Base-by-base conservation (phyloP, 2,888 invertebrate species). In the Acleris literana region DNA sequence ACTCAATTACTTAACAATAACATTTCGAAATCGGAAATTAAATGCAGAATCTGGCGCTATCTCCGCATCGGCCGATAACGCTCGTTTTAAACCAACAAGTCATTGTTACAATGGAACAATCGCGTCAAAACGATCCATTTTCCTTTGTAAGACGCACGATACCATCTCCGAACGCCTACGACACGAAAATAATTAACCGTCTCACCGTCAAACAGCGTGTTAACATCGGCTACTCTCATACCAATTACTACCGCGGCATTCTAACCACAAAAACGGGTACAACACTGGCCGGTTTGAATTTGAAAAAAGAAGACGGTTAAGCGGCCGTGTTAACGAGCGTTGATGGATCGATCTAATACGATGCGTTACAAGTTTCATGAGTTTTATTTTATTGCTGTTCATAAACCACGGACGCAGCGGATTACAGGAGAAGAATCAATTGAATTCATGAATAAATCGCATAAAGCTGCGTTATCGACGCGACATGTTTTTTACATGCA, bases 161-260 rank as follows among this genome's bases (percentile, higher is more conserved):
- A 85, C 71, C 73, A 90, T 90, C 90, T 83, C 74, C 81, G 76
- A 81, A 85, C 88, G 89, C 87, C 89, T 87, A 88, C 88, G 85
- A 90, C 88, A 89, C 81, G 86, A 88, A 92, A 91, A 92, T 92
- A 92, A 92, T 92, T 92, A 91, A 88, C 88, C 83, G 76, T 80
- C 81, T 80, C 86, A 82, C 83, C 89, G 84, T 85, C 86, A 84
- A 90, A 91, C 90, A 90, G 83, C 83, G 85, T 90, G 92, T 92
- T 84, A 85, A 91, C 90, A 90, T 84, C 86, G 81, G 86, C 90
- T 90, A 90, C 91, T 90, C 90, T 88, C 88, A 86, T 86, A 90
- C 87, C 90, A 88, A 90, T 92, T 91, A 90, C 91, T 89, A 88
- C 90, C 84, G 87, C 88, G 85, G 85, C 81, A 66, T 63, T 72